Percentiles rank a stretch among this genome's conserved stretches.
Conservation (phyloP, 1,140 invertebrate species). For the Lordiphosa clarofinis region DNA sequence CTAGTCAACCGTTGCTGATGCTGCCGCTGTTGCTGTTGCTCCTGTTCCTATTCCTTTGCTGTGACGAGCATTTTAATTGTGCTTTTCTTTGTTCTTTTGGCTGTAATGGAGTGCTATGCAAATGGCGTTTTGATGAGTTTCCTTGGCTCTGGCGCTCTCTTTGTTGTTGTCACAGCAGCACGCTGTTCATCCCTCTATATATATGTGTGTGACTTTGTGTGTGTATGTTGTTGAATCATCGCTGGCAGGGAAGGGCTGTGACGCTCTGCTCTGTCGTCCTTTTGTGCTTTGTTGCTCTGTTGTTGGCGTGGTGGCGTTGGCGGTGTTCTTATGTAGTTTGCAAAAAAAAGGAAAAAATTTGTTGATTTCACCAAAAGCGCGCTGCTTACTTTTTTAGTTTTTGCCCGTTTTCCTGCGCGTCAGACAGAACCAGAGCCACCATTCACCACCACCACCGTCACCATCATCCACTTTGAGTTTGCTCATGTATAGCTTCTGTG, state of each 20-base stretch:
- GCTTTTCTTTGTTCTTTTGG: conserved; percentile 73
- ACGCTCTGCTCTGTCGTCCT: conserved; percentile 21
- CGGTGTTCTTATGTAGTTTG: conserved; percentile 30
- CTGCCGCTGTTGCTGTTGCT: conserved; percentile 9
- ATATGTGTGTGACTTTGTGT: conserved; percentile 1
- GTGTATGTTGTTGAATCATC: conserved; percentile 28
- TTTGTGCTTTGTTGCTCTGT: conserved; percentile 33
- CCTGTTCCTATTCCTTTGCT: conserved; percentile 31
- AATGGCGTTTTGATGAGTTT: conserved; percentile 78
- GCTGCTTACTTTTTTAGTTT: conserved; percentile 52
- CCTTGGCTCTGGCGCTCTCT: conserved; percentile 59
- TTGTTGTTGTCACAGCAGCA: conserved; percentile 35
- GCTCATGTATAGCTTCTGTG: conserved; percentile 28
- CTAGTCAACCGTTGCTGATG: conserved; percentile 4
- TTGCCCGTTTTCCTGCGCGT: conserved; percentile 43
- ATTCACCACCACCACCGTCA: conserved; percentile 15
- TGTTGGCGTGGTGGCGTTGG: conserved; percentile 33
- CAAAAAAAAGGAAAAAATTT: conserved; percentile 11
- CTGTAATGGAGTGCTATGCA: conserved; percentile 77
- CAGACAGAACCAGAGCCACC: conserved; percentile 51
- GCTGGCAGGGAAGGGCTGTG: conserved; percentile 57
- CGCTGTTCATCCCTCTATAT: conserved; percentile 69
- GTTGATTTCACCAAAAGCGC: conserved; percentile 46
- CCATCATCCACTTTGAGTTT: conserved; percentile 5
- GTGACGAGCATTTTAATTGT: conserved; percentile 70